These are phyloP conservation scores for Cydia splendana DNA, from an alignment of 1,140 invertebrate species.

Conservation along the genomic window DNA sequence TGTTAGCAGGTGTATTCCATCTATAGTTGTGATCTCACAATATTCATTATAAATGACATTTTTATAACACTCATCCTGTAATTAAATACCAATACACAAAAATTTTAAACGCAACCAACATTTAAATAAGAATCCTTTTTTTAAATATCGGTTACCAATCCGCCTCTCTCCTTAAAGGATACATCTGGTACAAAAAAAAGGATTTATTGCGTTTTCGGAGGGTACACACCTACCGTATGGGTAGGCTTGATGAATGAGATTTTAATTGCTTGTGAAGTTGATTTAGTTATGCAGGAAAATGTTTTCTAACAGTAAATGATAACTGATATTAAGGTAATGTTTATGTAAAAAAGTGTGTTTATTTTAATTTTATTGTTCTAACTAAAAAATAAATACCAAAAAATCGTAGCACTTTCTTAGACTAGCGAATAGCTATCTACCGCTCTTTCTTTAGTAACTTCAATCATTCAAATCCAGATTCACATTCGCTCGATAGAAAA, in stretches of 20 bases:
- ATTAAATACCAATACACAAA: constrained; percentile 20
- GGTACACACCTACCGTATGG: constrained; percentile 17
- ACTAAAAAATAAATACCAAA: no score
- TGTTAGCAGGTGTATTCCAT: background rate
- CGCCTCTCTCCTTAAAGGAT: constrained; percentile 27
- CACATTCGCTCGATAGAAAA: no score
- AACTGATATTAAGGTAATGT: no score
- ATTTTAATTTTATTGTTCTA: no score
- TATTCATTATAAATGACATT: background rate
- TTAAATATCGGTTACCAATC: constrained; percentile 26
- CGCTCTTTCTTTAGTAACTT: no score
- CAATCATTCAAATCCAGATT: no score
- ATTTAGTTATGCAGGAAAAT: no score
- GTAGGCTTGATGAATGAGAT: background rate
- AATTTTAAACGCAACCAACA: background rate
- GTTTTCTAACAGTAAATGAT: no score
- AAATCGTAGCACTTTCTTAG: no score
- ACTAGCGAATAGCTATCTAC: no score
- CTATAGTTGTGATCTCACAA: background rate
- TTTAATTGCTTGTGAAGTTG: no score
- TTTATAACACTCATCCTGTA: background rate
- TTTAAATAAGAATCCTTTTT: constrained; percentile 19
- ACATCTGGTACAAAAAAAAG: constrained; percentile 23
- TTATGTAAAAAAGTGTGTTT: no score
- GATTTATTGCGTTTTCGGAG: constrained; percentile 23